A percentile compares a stretch with the other conserved stretches of the same genome.
phyloP scores from a whole-genome alignment of 2,797 vertebrate species.

The Chloroceryle inda region DNA sequence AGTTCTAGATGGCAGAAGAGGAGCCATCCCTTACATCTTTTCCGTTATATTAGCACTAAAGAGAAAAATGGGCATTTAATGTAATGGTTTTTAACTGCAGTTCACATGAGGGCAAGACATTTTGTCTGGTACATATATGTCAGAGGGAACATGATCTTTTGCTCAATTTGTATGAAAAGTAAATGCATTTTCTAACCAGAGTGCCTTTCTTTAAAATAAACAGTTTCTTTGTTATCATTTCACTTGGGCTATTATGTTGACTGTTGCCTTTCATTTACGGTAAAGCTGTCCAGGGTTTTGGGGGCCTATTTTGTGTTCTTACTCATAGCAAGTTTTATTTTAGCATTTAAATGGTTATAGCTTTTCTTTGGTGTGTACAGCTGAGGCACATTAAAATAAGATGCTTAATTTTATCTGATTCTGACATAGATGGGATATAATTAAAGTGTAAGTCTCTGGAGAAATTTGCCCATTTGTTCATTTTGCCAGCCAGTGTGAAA shows the following conservation, averaged over 20 bases:
- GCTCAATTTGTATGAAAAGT: background rate
- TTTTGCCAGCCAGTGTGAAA: background rate
- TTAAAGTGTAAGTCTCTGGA: conserved; percentile 23
- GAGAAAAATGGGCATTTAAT: background rate
- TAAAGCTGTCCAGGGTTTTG: background rate
- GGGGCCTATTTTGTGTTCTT: background rate
- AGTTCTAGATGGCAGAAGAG: background rate
- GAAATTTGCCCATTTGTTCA: conserved; percentile 4
- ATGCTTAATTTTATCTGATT: conserved; percentile 35
- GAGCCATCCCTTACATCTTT: background rate
- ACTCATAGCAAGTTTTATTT: background rate
- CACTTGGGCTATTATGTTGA: background rate
- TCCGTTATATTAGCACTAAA: background rate
- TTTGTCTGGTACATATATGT: background rate
- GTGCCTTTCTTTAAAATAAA: background rate
- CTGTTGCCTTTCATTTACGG: background rate
- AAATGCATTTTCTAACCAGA: background rate
- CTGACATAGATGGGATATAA: background rate
- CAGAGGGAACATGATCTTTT: background rate
- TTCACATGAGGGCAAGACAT: background rate
- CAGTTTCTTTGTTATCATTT: background rate
- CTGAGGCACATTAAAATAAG: background rate
- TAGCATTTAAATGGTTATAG: background rate
- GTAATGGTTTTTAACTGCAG: background rate
- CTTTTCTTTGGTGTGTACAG: background rate